These are phyloP conservation scores for Corythornis madagascariensis DNA, from an alignment of 2,113 vertebrate species.

Conservation along the genomic window DNA sequence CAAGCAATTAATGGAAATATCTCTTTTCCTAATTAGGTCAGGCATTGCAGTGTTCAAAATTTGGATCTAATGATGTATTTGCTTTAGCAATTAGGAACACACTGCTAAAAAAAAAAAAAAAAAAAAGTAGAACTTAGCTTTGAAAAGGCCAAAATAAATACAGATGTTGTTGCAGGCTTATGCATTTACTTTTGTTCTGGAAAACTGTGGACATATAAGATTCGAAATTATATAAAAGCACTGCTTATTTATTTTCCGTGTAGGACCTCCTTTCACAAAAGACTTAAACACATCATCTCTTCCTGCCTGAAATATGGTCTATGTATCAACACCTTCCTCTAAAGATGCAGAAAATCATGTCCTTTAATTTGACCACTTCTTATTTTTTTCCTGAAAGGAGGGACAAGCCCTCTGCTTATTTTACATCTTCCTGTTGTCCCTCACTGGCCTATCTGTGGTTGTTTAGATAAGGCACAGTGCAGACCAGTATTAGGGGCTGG, in stretches of 20 bases:
- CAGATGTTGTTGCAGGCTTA: not conserved
- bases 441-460: not conserved
- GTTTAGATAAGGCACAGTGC: not conserved
- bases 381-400: not conserved
- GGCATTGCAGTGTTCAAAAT: not conserved
- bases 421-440: slow-evolving; percentile 9
- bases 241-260: not conserved
- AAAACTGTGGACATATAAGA: not conserved
- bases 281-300: not conserved
- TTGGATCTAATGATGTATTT: not conserved
- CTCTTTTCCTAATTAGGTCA: not conserved
- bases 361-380: not conserved
- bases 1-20: not conserved
- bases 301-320: not conserved
- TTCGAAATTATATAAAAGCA: not conserved
- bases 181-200: not conserved
- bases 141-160: not conserved
- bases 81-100: not conserved
- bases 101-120: slow-evolving; percentile 26
- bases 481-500: not conserved
- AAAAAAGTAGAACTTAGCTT: not conserved
- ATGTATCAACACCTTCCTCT: not conserved
- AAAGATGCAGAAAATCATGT: not conserved
- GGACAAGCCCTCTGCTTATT: slow-evolving; percentile 1
- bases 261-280: not conserved